A percentile compares a stretch with the other conserved stretches of the same genome.
Evolutionary conservation across 2,888 invertebrate species (phyloP).

Genomic region (Spodoptera littoralis): DNA sequence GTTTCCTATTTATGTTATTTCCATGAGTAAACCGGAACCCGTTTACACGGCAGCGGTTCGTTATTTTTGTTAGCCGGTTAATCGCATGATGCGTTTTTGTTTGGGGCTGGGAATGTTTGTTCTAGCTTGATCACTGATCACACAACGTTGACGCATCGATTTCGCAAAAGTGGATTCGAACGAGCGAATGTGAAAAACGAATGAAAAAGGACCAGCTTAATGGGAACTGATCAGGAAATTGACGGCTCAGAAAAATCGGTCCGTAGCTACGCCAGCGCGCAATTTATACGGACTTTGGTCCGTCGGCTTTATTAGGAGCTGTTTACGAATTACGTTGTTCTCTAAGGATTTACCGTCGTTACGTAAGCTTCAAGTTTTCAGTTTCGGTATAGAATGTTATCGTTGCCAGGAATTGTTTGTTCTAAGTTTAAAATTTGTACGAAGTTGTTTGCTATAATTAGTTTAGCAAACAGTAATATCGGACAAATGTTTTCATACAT

Average conservation of each 20-base stretch:
- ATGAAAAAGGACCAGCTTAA: conserved; percentile 9
- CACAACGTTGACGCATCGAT: conserved; percentile 32
- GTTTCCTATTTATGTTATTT: conserved; percentile 1
- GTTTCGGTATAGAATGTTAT: conserved; percentile 13
- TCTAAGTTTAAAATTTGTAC: no score
- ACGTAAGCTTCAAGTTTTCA: conserved; percentile 17
- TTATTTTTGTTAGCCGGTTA: conserved; percentile 39
- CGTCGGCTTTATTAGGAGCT: conserved; percentile 18
- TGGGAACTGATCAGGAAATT: conserved; percentile 9
- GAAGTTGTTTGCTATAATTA: no score
- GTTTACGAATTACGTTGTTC: conserved; percentile 4
- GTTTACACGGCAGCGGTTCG: conserved; percentile 33
- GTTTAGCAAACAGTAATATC: no score
- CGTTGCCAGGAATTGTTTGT: not conserved
- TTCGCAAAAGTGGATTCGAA: conserved; percentile 24
- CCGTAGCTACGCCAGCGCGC: not conserved
- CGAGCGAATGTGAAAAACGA: not conserved
- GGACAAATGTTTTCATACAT: no score
- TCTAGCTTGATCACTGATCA: conserved; percentile 28
- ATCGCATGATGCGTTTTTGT: conserved; percentile 46
- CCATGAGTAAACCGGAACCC: conserved; percentile 23
- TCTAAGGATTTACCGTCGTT: conserved; percentile 9
- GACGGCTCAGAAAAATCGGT: conserved; percentile 3
- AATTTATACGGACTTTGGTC: conserved; percentile 12
- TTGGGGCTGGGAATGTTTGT: conserved; percentile 33